Evolutionary conservation across 2,113 vertebrate species (phyloP).

Genomic region (Apaloderma vittatum): DNA sequence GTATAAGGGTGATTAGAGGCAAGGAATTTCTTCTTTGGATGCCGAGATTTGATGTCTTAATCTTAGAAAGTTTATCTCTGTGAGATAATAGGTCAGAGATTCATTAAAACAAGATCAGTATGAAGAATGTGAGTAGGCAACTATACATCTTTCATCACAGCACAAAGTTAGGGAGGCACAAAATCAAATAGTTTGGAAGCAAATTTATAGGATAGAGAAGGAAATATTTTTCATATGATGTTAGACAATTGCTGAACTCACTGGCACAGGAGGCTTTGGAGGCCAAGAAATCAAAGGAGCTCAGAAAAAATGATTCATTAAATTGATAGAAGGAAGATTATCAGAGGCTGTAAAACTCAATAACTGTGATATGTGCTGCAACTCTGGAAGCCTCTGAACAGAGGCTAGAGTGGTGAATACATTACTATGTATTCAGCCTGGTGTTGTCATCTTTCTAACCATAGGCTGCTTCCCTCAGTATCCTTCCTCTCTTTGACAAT

Average conservation of each 20-base stretch:
- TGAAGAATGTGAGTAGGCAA: not conserved
- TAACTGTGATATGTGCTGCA: not conserved
- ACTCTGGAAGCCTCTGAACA: not conserved
- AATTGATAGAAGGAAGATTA: not conserved
- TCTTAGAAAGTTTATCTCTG: not conserved
- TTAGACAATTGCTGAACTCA: not conserved
- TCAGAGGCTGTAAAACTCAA: not conserved
- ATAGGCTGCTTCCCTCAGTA: not conserved
- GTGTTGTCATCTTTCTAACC: not conserved
- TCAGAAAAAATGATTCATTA: not conserved
- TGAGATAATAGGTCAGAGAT: not conserved
- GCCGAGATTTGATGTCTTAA: not conserved
- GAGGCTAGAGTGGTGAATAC: not conserved
- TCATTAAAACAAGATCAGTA: not conserved
- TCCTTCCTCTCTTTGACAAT: not conserved
- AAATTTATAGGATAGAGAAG: not conserved
- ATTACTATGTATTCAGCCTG: fast-evolving
- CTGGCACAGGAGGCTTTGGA: not conserved
- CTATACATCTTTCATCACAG: not conserved
- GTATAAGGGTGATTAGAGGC: not conserved
- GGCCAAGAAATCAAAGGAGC: not conserved
- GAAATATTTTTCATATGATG: not conserved
- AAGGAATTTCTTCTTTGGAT: not conserved
- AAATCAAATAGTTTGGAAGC: not conserved
- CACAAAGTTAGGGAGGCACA: not conserved